Evolutionary conservation across 2,797 vertebrate genomes (phyloP), one percentile per base, ranked within the genome.

Genomic region (Catharus ustulatus): DNA sequence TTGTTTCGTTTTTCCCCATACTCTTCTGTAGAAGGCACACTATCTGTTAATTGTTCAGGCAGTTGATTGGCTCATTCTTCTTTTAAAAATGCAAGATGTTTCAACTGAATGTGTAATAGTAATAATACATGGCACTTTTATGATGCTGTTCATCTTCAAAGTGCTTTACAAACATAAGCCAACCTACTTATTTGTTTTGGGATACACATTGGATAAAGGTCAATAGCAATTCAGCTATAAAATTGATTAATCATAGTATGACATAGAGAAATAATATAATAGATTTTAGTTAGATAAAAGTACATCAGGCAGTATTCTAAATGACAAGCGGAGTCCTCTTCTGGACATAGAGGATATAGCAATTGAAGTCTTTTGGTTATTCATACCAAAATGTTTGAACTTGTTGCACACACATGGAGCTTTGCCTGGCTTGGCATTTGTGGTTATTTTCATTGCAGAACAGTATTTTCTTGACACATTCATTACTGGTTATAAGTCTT

Each of bases 251-350:
- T 93, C 86, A 89, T 92, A 80, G 86, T 79, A 85, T 78, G 75
- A 85, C 78, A 72, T 71, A 61, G 93, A 81, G 89, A 87, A 95
- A 84, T 91, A 93, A 75, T 83, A 43, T 36, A 5, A 68, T 66
- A 93, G 89, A 89, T 89, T 95, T 93, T 89, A 69, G 58, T 89
- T 93, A 78, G 69, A 42, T 88, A 95, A 80, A 74, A 84, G 55
- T 34, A 52, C n/a, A 52, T 77, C 52, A 54, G n/a, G 15, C 61
- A 48, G 54, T 80, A 73, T 78, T 95, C 59, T 81, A 91, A 94
- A 96, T 94, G 87, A 91, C 73, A 90, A 88, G 76, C 4, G 15
- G 84, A 93, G 95, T 96, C 95, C 92, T 96, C 93, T 96, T 95
- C 94, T 96, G 95, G 94, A 91, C 89, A 46, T 84, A 93, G 68